phyloP scores from a whole-genome alignment of 53 echinoderm and acorn worm species.

The Hippasteria phrygiana region DNA sequence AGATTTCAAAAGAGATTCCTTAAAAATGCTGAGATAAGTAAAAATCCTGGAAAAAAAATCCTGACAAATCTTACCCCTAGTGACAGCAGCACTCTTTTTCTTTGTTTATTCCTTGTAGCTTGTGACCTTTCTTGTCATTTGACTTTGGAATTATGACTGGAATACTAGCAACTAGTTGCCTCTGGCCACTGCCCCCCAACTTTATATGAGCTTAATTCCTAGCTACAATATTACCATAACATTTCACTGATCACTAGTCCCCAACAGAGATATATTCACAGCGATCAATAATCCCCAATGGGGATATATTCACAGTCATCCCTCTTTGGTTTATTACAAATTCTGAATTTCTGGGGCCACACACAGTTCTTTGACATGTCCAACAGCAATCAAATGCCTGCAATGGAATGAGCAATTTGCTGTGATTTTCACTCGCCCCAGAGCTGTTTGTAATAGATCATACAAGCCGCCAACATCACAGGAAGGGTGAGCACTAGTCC shows the following conservation, averaged over 20 bases:
- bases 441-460: constrained; percentile 11
- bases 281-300: neutral
- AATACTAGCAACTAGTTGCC: neutral
- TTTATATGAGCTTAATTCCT: neutral
- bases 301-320: neutral
- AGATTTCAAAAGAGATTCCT: too few relatives aligned
- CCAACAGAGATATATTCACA: neutral
- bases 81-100: too few relatives aligned
- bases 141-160: too few relatives aligned
- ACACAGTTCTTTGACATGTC: neutral
- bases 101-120: too few relatives aligned
- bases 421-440: too few relatives aligned
- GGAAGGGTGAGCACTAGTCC: constrained; percentile 13
- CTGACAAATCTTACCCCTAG: too few relatives aligned
- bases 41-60: too few relatives aligned
- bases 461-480: neutral
- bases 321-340: too few relatives aligned
- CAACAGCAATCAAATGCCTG: neutral
- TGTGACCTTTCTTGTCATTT: too few relatives aligned
- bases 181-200: neutral
- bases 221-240: neutral
- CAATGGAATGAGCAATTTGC: neutral
- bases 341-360: neutral
- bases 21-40: too few relatives aligned
- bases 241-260: constrained; percentile 12